A percentile compares a stretch with the other conserved stretches of the same genome.
phyloP scores from a whole-genome alignment of 2,888 invertebrate species.

The Lobophora halterata region DNA sequence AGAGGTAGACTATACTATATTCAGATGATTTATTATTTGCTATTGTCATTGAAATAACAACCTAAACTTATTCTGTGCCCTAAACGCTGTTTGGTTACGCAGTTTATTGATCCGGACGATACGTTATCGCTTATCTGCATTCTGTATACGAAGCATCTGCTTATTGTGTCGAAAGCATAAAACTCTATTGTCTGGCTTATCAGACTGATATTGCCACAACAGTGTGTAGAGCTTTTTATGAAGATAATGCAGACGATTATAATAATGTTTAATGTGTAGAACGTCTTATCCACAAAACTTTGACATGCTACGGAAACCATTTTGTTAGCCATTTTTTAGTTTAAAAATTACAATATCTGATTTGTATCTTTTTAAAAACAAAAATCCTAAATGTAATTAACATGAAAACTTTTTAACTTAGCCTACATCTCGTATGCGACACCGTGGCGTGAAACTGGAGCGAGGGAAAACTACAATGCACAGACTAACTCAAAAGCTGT shows the following conservation, averaged over 20 bases:
- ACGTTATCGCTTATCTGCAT: conserved; percentile 65
- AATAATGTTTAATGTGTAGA: no score
- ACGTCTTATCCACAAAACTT: no score
- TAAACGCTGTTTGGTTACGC: conserved; percentile 45
- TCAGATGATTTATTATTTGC: no score
- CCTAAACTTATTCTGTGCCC: neutral
- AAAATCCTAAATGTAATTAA: conserved; percentile 43
- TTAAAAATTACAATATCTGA: no score
- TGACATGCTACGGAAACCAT: no score
- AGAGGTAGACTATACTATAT: no score
- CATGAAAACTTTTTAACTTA: conserved; percentile 42
- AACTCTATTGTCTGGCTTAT: conserved; percentile 21
- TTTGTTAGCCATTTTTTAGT: no score
- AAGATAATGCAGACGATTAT: conserved; percentile 8
- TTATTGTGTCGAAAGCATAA: conserved; percentile 19
- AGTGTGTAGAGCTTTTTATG: conserved; percentile 22
- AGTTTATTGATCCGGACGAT: conserved; percentile 70
- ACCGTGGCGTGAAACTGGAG: conserved; percentile 44
- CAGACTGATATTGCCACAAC: conserved; percentile 8
- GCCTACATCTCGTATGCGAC: conserved; percentile 23
- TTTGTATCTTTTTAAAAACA: neutral
- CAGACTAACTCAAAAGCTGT: conserved; percentile 52
- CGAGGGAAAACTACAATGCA: conserved; percentile 54
- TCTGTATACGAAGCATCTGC: conserved; percentile 25
- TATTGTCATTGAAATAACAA: no score